Percentiles rank a stretch among this genome's conserved stretches.
Evolutionary conservation across 2,888 invertebrate genomes (phyloP).

Genomic region (Notodonta ziczac): DNA sequence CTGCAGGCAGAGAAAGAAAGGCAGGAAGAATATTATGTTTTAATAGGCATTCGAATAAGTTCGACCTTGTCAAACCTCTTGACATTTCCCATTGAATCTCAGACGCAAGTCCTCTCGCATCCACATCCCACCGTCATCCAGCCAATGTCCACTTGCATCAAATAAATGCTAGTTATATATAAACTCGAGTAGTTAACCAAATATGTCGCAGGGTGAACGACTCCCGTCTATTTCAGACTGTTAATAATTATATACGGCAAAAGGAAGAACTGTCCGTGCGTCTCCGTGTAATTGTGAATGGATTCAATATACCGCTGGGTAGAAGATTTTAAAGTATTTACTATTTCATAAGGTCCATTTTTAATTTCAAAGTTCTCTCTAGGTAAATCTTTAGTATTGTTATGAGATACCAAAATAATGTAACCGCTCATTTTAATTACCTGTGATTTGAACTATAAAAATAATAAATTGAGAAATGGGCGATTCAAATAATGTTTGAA

Average conservation of each 20-base stretch:
- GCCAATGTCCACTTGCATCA: constrained; percentile 22
- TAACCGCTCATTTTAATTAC: background rate
- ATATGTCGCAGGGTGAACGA: constrained; percentile 66
- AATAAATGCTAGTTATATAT: constrained; percentile 38
- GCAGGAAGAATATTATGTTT: too few species aligned
- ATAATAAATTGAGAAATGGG: constrained; percentile 35
- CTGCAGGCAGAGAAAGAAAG: too few species aligned
- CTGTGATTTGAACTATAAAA: background rate
- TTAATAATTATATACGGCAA: constrained; percentile 56
- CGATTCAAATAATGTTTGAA: constrained; percentile 39
- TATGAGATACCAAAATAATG: too few species aligned
- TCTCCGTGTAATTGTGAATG: constrained; percentile 29
- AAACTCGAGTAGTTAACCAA: constrained; percentile 47
- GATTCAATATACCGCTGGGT: constrained; percentile 20
- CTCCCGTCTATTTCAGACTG: constrained; percentile 58
- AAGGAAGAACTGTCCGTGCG: constrained; percentile 42
- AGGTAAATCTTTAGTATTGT: too few species aligned
- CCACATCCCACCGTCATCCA: background rate
- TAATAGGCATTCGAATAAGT: too few species aligned
- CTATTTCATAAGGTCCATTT: too few species aligned
- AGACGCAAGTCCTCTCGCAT: too few species aligned
- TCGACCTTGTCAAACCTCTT: too few species aligned
- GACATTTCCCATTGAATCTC: too few species aligned
- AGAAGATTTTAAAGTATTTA: background rate
- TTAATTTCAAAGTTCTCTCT: too few species aligned